Conservation (phyloP, 2,888 invertebrate genomes). For the Archips crataeganus region DNA sequence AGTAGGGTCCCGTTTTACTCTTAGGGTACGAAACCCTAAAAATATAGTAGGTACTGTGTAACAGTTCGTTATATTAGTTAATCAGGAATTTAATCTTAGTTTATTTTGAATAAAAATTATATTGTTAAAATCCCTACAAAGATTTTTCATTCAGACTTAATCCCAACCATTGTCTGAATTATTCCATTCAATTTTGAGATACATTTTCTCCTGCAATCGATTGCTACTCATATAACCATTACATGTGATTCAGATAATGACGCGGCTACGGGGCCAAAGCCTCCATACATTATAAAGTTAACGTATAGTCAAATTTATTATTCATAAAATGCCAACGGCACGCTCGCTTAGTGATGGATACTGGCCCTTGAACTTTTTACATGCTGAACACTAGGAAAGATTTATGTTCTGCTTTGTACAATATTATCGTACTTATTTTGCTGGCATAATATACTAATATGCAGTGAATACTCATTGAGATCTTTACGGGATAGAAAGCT, state of each 20-base stretch:
- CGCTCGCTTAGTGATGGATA: conserved; percentile 37
- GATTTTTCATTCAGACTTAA: no score
- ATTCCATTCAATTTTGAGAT: no score
- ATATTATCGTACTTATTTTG: background rate
- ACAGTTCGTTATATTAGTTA: no score
- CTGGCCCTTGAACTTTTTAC: conserved; percentile 38
- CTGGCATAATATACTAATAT: background rate
- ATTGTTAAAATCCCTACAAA: no score
- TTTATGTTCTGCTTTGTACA: conserved; percentile 13
- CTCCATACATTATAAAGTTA: conserved; percentile 14
- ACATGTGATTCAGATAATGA: conserved; percentile 7
- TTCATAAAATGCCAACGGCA: conserved; percentile 38
- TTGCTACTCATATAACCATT: conserved; percentile 8
- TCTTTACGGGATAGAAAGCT: no score
- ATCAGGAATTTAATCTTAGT: no score
- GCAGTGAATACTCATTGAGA: no score
- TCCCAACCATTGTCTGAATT: no score
- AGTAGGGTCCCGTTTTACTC: no score
- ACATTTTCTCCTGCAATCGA: conserved; percentile 5
- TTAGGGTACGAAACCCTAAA: no score
- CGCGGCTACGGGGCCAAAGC: background rate
- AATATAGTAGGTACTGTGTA: no score
- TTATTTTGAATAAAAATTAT: no score
- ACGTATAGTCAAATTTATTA: conserved; percentile 24
- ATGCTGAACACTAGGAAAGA: conserved; percentile 12